These are phyloP conservation scores for Cricetomys ansorgei DNA, from an alignment of 2,113 vertebrate genomes.

Conservation along the genomic window DNA sequence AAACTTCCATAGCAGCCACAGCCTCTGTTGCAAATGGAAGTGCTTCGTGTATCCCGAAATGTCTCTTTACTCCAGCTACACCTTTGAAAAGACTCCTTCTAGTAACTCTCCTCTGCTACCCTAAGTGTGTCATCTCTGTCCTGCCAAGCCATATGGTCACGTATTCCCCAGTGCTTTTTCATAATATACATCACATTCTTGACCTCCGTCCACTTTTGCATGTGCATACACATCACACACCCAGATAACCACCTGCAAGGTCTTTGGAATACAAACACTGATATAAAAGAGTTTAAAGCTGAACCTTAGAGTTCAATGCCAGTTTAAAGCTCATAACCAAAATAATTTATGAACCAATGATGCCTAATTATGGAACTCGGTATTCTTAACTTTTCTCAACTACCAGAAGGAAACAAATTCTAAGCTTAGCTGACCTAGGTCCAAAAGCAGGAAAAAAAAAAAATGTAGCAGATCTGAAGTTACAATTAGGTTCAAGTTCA, in stretches of 20 bases:
- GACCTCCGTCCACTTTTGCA: neutral
- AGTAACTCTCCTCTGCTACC: neutral
- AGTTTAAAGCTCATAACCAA: constrained; percentile 28
- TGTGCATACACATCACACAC: neutral
- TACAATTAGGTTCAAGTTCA: constrained; percentile 55
- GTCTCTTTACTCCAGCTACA: neutral
- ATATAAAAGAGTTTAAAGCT: neutral
- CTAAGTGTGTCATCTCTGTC: neutral
- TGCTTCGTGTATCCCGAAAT: neutral
- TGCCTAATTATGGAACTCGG: neutral
- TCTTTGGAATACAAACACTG: neutral
- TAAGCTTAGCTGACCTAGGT: neutral
- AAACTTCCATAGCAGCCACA: neutral
- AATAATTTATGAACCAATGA: constrained; percentile 13
- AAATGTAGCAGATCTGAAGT: constrained; percentile 26
- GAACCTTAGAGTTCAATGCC: neutral
- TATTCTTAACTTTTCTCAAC: neutral
- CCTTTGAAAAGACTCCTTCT: neutral
- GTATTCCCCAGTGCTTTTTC: neutral
- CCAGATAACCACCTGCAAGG: neutral
- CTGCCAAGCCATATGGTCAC: neutral
- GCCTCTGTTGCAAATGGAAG: neutral
- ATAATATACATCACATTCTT: neutral
- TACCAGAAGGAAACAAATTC: neutral
- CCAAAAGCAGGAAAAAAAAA: neutral